Evolutionary conservation across 2,797 vertebrate genomes (phyloP).

Genomic region (Poeciliopsis paucimaculata): DNA sequence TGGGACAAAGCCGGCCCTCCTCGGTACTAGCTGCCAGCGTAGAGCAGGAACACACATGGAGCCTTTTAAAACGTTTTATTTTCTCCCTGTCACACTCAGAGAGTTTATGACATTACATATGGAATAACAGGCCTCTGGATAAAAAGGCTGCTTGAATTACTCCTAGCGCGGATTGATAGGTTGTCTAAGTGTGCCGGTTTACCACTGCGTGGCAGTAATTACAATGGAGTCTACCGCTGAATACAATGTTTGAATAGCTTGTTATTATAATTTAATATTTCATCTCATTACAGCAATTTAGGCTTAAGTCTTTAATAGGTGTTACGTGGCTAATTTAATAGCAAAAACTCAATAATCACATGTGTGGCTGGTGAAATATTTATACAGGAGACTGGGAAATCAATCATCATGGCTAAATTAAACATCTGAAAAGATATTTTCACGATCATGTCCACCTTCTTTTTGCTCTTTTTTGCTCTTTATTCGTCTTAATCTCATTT

Average conservation of each 20-base stretch:
- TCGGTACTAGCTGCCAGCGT: slow-evolving; percentile 56
- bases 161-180: slow-evolving; percentile 69
- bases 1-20: slow-evolving; percentile 43
- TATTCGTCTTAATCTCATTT: slow-evolving; percentile 87
- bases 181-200: slow-evolving; percentile 68
- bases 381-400: slow-evolving; percentile 26
- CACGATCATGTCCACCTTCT: slow-evolving; percentile 45
- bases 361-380: slow-evolving; percentile 42
- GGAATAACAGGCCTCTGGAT: slow-evolving; percentile 65
- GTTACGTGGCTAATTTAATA: slow-evolving; percentile 35
- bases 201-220: slow-evolving; percentile 59
- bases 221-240: slow-evolving; percentile 47
- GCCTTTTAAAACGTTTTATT: slow-evolving; percentile 71
- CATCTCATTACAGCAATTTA: slow-evolving; percentile 38
- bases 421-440: slow-evolving; percentile 30
- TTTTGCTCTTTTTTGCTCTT: slow-evolving; percentile 20
- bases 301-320: slow-evolving; percentile 36
- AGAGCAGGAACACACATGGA: slow-evolving; percentile 64
- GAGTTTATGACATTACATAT: slow-evolving; percentile 68
- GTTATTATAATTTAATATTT: slow-evolving; percentile 52
- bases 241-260: slow-evolving; percentile 48
- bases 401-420: slow-evolving; percentile 18
- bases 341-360: slow-evolving; percentile 29
- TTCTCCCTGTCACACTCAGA: slow-evolving; percentile 62
- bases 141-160: slow-evolving; percentile 69